These are phyloP conservation scores for Epinephelus fuscoguttatus DNA, from an alignment of 2,113 vertebrate genomes.

Conservation along the genomic window DNA sequence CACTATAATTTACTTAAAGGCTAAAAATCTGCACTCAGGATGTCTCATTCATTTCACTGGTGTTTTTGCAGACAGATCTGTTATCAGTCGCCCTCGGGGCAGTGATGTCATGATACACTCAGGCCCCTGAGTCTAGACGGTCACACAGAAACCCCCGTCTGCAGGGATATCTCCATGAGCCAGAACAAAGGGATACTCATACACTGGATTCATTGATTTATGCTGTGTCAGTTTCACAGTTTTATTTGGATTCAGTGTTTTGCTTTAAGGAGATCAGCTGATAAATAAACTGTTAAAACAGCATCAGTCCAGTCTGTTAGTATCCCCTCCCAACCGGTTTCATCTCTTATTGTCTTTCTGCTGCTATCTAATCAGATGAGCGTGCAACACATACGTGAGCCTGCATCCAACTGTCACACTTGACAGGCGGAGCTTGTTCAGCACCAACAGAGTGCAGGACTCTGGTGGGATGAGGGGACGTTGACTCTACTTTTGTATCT, in stretches of 20 bases:
- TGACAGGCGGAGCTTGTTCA: too few species aligned
- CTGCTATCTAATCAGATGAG: not conserved
- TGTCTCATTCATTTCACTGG: not conserved
- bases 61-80: slow-evolving; percentile 13
- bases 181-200: not conserved
- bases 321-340: not conserved
- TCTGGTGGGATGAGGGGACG: too few species aligned
- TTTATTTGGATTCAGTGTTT: slow-evolving; percentile 2
- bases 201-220: slow-evolving; percentile 11
- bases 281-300: not conserved
- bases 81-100: slow-evolving; percentile 2
- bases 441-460: too few species aligned
- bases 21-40: not conserved
- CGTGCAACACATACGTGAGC: not conserved
- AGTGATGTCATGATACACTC: slow-evolving; percentile 48
- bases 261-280: not conserved
- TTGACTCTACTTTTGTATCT: too few species aligned
- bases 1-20: not conserved
- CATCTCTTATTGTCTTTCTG: not conserved
- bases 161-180: slow-evolving; percentile 4
- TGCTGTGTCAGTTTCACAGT: not conserved
- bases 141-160: slow-evolving; percentile 9
- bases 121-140: slow-evolving; percentile 31
- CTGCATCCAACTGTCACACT: too few species aligned
- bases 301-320: not conserved